Evolutionary conservation across 2,888 invertebrate genomes (phyloP).

Genomic region (Helicoverpa assulta): DNA sequence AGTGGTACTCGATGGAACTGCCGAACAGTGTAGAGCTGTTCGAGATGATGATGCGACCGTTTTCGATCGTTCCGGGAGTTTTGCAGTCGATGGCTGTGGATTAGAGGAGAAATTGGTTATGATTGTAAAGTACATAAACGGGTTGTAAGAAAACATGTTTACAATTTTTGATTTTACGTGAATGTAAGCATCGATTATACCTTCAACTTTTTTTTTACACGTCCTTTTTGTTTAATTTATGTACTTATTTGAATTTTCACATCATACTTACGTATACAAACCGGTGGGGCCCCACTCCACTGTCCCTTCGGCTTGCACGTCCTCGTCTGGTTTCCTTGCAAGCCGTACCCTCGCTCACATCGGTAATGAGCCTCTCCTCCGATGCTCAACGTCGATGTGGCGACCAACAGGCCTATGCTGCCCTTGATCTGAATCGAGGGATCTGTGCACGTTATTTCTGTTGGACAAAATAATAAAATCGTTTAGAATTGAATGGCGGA

Average conservation of each 20-base stretch:
- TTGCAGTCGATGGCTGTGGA: slow-evolving; percentile 95
- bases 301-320: slow-evolving; percentile 94
- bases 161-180: too few relatives aligned
- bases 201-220: too few relatives aligned
- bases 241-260: background rate
- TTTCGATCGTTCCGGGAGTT: slow-evolving; percentile 94
- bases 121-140: background rate
- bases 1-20: slow-evolving; percentile 97
- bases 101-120: slow-evolving; percentile 27
- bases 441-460: slow-evolving; percentile 94
- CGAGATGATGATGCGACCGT: slow-evolving; percentile 96
- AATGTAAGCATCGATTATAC: too few relatives aligned
- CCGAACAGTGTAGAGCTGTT: slow-evolving; percentile 96
- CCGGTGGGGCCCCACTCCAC: slow-evolving; percentile 95
- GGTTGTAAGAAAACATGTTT: too few relatives aligned
- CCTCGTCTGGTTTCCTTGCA: slow-evolving; percentile 95
- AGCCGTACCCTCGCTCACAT: slow-evolving; percentile 94
- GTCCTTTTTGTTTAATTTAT: background rate
- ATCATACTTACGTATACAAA: slow-evolving; percentile 93
- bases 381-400: slow-evolving; percentile 92
- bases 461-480: slow-evolving; percentile 32
- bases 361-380: slow-evolving; percentile 95
- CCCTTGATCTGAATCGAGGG: slow-evolving; percentile 90
- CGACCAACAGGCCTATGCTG: slow-evolving; percentile 89
- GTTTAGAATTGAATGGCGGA: too few relatives aligned